Conservation (phyloP, 1,140 invertebrate species). For the Drosophila sucinea region DNA sequence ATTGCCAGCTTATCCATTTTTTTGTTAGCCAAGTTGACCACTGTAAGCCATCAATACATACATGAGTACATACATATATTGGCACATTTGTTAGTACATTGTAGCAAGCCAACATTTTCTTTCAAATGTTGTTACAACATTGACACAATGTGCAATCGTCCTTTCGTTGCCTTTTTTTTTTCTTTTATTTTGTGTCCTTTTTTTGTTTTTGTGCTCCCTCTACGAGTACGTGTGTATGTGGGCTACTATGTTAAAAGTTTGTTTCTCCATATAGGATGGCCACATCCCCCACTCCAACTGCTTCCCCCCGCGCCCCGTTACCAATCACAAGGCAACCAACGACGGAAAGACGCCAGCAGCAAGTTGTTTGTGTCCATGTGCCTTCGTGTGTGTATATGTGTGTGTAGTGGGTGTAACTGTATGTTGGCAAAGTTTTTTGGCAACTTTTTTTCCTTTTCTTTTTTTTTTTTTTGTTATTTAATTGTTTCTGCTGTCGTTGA, state of each 20-base stretch:
- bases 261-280: conserved; percentile 40
- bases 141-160: conserved; percentile 64
- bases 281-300: conserved; percentile 34
- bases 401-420: conserved; percentile 12
- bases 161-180: conserved; percentile 28
- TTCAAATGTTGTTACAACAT: conserved; percentile 47
- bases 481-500: conserved; percentile 59
- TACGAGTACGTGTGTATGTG: conserved; percentile 54
- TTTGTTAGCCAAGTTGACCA: background rate
- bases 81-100: conserved; percentile 48
- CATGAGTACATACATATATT: conserved; percentile 36
- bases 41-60: conserved; percentile 6
- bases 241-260: conserved; percentile 78
- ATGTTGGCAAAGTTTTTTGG: conserved; percentile 61
- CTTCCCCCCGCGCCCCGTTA: conserved; percentile 14
- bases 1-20: too few relatives aligned
- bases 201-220: conserved; percentile 29
- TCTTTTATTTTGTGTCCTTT: conserved; percentile 40
- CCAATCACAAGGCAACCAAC: conserved; percentile 7
- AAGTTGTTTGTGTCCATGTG: conserved; percentile 48
- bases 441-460: conserved; percentile 42
- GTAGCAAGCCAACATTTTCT: conserved; percentile 41
- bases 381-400: conserved; percentile 19
- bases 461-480: conserved; percentile 62
- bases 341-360: conserved; percentile 43